phyloP scores from a whole-genome alignment of 2,888 invertebrate genomes.

The Dromius quadrimaculatus region DNA sequence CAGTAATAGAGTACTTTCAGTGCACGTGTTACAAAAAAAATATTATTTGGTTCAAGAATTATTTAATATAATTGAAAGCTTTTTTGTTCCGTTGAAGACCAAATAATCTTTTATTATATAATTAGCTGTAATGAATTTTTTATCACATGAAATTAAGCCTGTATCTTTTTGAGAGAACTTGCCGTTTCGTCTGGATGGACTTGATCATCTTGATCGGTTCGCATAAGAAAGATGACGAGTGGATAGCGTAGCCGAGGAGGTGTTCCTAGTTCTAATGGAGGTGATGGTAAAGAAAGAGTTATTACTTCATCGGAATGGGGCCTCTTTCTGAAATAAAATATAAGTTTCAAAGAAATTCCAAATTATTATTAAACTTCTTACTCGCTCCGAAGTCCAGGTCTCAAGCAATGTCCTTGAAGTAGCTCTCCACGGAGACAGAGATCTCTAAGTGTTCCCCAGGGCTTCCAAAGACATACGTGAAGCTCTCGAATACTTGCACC shows the following conservation, averaged over 20 bases:
- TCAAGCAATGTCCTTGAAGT: conserved; percentile 68
- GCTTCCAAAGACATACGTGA: conserved; percentile 81
- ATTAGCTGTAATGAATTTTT: background rate
- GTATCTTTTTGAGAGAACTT: no score
- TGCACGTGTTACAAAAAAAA: no score
- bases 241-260: conserved; percentile 83
- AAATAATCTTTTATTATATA: no score
- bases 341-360: background rate
- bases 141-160: no score
- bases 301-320: conserved; percentile 77
- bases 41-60: no score
- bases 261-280: conserved; percentile 76
- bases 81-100: no score
- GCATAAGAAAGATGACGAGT: conserved; percentile 79
- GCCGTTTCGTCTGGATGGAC: conserved; percentile 84
- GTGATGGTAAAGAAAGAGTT: conserved; percentile 73
- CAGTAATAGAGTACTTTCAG: no score
- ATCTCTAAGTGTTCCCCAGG: conserved; percentile 75
- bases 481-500: conserved; percentile 83
- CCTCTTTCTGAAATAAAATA: conserved; percentile 72
- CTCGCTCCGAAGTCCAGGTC: conserved; percentile 62
- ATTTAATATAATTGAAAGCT: no score
- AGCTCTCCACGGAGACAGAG: conserved; percentile 72
- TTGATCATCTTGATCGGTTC: conserved; percentile 72
- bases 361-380: conserved; percentile 59